A percentile compares a stretch with the other conserved stretches of the same genome.
phyloP scores from a whole-genome alignment of 1,140 invertebrate species.

The Drosophila triauraria region DNA sequence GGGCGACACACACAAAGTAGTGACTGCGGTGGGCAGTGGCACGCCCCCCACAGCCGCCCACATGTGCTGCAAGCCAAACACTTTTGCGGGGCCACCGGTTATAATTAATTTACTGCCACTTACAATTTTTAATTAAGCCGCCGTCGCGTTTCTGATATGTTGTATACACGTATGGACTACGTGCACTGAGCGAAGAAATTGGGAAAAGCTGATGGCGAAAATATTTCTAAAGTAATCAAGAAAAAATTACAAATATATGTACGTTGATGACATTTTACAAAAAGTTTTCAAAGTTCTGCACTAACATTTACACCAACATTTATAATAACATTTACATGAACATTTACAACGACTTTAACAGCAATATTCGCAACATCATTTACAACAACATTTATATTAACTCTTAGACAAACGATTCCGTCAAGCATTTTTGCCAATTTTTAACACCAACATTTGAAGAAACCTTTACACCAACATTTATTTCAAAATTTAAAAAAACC shows the following conservation, averaged over 20 bases:
- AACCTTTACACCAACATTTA: too few relatives aligned
- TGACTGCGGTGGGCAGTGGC: slow-evolving; percentile 15
- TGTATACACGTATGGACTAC: slow-evolving; percentile 10
- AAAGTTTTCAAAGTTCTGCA: too few relatives aligned
- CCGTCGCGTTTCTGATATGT: slow-evolving; percentile 46
- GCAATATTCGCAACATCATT: too few relatives aligned
- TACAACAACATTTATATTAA: too few relatives aligned
- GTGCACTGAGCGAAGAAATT: neutral
- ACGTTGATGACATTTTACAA: too few relatives aligned
- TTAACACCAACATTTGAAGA: neutral
- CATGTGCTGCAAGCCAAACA: slow-evolving; percentile 77
- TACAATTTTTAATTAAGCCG: slow-evolving; percentile 82
- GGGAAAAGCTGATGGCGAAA: neutral
- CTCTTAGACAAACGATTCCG: too few relatives aligned
- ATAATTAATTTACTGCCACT: slow-evolving; percentile 82
- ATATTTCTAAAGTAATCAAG: neutral
- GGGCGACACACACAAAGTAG: slow-evolving; percentile 14
- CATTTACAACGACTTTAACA: too few relatives aligned
- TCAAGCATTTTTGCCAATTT: neutral
- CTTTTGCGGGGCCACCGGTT: slow-evolving; percentile 70
- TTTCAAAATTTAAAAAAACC: neutral
- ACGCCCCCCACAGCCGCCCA: slow-evolving; percentile 35
- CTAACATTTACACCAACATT: too few relatives aligned
- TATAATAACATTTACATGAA: too few relatives aligned
- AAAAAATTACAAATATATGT: too few relatives aligned